Evolutionary conservation across 2,113 vertebrate genomes (phyloP), one percentile per base, ranked within the genome.

Genomic region (Dryoscopus gambensis): DNA sequence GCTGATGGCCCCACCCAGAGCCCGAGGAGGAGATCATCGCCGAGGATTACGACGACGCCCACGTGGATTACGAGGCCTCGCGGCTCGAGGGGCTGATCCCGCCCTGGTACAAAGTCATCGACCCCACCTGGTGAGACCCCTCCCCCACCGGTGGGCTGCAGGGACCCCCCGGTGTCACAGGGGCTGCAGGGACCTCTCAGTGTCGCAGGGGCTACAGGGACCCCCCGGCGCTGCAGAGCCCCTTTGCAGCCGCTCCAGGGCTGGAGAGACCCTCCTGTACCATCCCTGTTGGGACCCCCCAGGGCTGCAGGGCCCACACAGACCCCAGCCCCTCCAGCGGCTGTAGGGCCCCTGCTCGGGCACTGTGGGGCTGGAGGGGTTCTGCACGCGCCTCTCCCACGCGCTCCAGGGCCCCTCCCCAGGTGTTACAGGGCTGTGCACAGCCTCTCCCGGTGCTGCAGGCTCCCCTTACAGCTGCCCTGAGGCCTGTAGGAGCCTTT

Each of bases 311-410:
- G 20, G 20, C 13, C 53, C 1, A 4, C 30, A 11, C 10, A 11
- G 30, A 31, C 4, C 3, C 9, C 23, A 25, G 10, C 22, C 9
- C 2, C 15, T 16, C 6, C 1, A 14, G 15, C 6, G 2, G 22
- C 56, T 24, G 20, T 15, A 20, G 55, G 55, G 21, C 4, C 20
- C 21, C 20, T 14, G 53, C 55, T 23, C 19, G 14, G 33, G 55
- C 13, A 6, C 15, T n/a, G 1, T 8, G 4, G 55, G 33, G 33
- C 55, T n/a, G 4, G 13, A 9, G 8, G 33, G 17, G 10, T 57
- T 57, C 55, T 56, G 12, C 53, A 21, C 8, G 8, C 11, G 18
- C 15, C 24, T 12, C 19, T 28, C 60, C 18, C 27, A 13, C 8
- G 28, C 5, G 19, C 16, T 37, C 1, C 16, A 8, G 13, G 18